Evolutionary conservation across 2,797 vertebrate genomes (phyloP), one percentile per base, ranked within the genome.

Genomic region (Limosa lapponica): DNA sequence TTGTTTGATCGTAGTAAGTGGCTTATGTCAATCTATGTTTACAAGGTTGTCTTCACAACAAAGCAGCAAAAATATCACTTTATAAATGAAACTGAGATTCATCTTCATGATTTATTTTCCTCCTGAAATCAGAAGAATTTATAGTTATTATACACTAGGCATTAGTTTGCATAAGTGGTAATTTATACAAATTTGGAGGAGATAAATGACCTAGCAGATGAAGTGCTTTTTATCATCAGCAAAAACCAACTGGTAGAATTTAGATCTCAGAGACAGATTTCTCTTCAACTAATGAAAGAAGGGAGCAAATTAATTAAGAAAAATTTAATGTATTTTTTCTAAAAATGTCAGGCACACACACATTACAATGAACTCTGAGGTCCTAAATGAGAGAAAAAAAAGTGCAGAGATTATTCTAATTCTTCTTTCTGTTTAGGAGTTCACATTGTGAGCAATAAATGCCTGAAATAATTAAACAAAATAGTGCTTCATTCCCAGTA

Each of bases 401-500:
- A 81, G 15, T 46, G 16, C 43, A 73, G 28, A 85, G 34, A 51
- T 73, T 1, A 57, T 58, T 67, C 12, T 87, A 54, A 32, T 80
- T 89, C 43, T 86, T 54, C 41, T 78, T 90, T 95, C 67, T 22
- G 6, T 46, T 49, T 49, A 67, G 34, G 52, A 59, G 32, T 34
- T 88, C 52, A 52, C 46, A 73, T 52, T 88, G 55, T 16, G 3
- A 82, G 58, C 87, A 66, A 91, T 46, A 84, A 96, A 90, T 61
- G n/a, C 48, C 73, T 94, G n/a, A 61, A 92, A 83, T 93, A 91
- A 94, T 93, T 88, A 82, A 55, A 81, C 30, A 25, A 77, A 80
- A 72, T 23, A 81, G 36, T 82, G 34, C 23, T 91, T 22, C 23
- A 67, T 85, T 72, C 87, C 61, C 34, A 52, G 8, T 32, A 84